Percentiles rank a stretch among this genome's conserved stretches.
Evolutionary conservation across 2,113 vertebrate genomes (phyloP).

Genomic region (Halichoerus grypus): DNA sequence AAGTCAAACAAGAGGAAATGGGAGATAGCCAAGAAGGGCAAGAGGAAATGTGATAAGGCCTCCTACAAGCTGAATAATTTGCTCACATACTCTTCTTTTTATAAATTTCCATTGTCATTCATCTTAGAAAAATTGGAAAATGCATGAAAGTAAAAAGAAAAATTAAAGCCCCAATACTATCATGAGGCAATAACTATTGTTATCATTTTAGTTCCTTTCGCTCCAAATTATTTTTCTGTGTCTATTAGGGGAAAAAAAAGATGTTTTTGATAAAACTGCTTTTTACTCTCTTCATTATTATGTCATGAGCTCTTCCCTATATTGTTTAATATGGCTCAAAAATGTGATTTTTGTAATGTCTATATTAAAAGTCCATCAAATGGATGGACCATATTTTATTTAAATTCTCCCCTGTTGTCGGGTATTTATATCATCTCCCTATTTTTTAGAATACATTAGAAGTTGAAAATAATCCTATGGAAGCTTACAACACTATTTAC

Average conservation of each 20-base stretch:
- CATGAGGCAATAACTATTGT: not conserved
- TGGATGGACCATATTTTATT: not conserved
- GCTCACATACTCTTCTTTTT: slow-evolving; percentile 5
- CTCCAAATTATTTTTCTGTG: slow-evolving; percentile 34
- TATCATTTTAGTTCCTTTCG: not conserved
- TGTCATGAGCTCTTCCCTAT: not conserved
- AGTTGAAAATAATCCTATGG: slow-evolving; percentile 33
- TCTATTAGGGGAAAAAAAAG: not conserved
- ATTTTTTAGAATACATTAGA: slow-evolving; percentile 48
- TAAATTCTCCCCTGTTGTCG: not conserved
- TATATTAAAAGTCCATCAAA: slow-evolving; percentile 31
- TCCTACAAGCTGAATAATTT: slow-evolving; percentile 16
- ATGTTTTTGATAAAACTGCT: slow-evolving; percentile 38
- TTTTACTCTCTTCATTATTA: slow-evolving; percentile 53
- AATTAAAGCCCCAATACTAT: slow-evolving; percentile 5
- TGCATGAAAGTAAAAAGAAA: slow-evolving; percentile 25
- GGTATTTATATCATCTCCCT: not conserved
- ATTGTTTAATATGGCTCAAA: slow-evolving; percentile 47
- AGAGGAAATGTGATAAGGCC: not conserved
- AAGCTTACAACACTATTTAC: slow-evolving; percentile 51
- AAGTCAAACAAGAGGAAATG: slow-evolving; percentile 26
- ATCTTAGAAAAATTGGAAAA: slow-evolving; percentile 47
- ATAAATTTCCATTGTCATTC: slow-evolving; percentile 2
- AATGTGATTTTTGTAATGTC: slow-evolving; percentile 40
- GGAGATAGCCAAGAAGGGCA: not conserved